Conservation (phyloP, 2,113 vertebrate species). For the Strigops habroptila region DNA sequence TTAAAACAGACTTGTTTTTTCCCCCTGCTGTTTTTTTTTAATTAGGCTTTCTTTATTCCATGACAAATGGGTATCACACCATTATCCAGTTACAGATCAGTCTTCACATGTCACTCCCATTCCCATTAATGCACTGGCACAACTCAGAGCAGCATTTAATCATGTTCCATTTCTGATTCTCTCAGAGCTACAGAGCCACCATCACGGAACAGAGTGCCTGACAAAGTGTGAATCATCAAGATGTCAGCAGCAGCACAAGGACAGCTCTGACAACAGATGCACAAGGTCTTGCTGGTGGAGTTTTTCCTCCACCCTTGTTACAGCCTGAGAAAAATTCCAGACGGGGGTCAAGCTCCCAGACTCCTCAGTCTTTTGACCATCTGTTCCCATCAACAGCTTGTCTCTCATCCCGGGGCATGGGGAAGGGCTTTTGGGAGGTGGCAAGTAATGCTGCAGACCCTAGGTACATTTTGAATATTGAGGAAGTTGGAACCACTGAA, state of each 20-base stretch:
- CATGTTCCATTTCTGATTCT: background rate
- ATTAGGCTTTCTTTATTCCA: conserved; percentile 36
- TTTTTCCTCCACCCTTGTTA: background rate
- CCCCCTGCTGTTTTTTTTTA: conserved; percentile 23
- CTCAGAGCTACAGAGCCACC: background rate
- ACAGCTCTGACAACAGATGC: background rate
- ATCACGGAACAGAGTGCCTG: background rate
- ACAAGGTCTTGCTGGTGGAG: background rate
- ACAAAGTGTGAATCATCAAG: background rate
- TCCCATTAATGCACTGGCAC: background rate
- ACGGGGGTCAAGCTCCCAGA: background rate
- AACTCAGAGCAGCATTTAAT: conserved; percentile 2
- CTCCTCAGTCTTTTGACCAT: background rate
- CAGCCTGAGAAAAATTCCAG: background rate
- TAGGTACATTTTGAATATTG: background rate
- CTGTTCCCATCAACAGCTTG: background rate
- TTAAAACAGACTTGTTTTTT: conserved; percentile 36
- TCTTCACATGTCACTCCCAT: background rate
- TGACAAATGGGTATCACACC: conserved; percentile 25
- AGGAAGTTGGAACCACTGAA: background rate
- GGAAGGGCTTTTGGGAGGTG: background rate
- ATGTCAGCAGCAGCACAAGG: background rate
- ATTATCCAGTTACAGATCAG: conserved; percentile 26
- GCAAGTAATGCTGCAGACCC: background rate
- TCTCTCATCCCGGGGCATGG: background rate